These are phyloP conservation scores for Nannoperca obscura DNA, from an alignment of 2,797 vertebrate genomes.

Conservation along the genomic window DNA sequence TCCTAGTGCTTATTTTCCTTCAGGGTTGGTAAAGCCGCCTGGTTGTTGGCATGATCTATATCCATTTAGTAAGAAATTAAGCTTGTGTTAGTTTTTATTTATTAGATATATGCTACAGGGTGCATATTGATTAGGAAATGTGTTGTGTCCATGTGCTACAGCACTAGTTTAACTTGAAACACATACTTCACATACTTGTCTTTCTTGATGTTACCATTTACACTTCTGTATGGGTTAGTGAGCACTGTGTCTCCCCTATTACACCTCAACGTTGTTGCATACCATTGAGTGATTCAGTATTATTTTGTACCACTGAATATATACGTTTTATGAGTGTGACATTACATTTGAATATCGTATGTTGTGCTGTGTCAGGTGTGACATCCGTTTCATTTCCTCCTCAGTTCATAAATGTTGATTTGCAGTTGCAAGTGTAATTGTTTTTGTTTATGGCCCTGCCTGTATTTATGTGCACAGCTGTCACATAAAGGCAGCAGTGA, in stretches of 20 bases:
- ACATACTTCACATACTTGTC: conserved; percentile 1
- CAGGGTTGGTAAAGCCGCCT: conserved; percentile 50
- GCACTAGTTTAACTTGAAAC: background rate
- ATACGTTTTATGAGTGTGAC: conserved; percentile 18
- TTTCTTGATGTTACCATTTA: conserved; percentile 15
- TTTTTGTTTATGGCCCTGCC: conserved; percentile 70
- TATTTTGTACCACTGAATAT: background rate
- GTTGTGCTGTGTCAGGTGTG: conserved; percentile 49
- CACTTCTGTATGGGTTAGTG: background rate
- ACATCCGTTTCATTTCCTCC: conserved; percentile 48
- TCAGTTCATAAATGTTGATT: conserved; percentile 65
- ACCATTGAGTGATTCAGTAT: background rate
- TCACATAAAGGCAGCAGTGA: conserved; percentile 60
- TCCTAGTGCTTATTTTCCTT: conserved; percentile 77
- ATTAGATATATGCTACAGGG: conserved; percentile 1
- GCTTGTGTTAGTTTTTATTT: conserved; percentile 26
- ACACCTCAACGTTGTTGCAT: background rate
- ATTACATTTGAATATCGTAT: conserved; percentile 16
- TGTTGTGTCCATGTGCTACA: conserved; percentile 17
- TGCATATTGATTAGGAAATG: conserved; percentile 27
- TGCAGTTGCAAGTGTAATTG: conserved; percentile 57
- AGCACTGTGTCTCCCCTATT: background rate
- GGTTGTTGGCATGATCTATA: conserved; percentile 62
- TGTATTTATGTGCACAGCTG: conserved; percentile 76
- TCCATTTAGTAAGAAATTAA: conserved; percentile 56